Evolutionary conservation across 2,888 invertebrate genomes (phyloP), one percentile per base, ranked within the genome.

Genomic region (Sarcophaga subvicina): DNA sequence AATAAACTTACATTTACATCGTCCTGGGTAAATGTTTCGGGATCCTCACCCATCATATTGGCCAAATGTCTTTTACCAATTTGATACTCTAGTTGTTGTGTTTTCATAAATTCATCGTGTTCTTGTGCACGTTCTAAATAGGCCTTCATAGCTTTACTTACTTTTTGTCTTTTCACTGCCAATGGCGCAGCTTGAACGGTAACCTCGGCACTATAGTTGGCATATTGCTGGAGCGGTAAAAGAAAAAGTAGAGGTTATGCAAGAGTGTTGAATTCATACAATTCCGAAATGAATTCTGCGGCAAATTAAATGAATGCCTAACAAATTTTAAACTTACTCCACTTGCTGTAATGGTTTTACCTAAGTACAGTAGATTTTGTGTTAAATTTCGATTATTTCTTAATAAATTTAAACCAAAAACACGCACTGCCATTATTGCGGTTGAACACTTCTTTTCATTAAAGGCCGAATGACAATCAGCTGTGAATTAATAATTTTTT

Each of bases 31-130:
- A 99, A 98, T 0, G 95, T 96, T 90, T 98, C 97, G 0, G 97
- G 96, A 94, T 99, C 97, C 93, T 96, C 96, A 0, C 99, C 99
- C 99, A 99, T 99, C 96, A 99, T 99, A 93, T 99, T 99, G 0
- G 99, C 99, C 88, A 99, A 95, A 94, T 99, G 99, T 54, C 99
- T 95, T 93, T 97, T 98, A 20, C 99, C 99, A 90, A 98, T 96
- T 92, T 97, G 96, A 93, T 96, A 99, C 90, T 98, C 97, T 14
- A 95, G 93, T 73, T 95, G 94, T 93, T 98, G 96, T 88, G 95
- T 95, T 90, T 96, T 95, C 95, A 99, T 97, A 91, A 98, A 98
- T 87, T 96, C 95, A 91, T 98, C 97, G 91, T 98, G 96, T 90
- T 96, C 95, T 90, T 94, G 94, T 10, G 98, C 97, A 90, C 97